These are phyloP conservation scores for Cyrtorhinus lividipennis DNA, from an alignment of 1,140 invertebrate genomes.

Conservation along the genomic window DNA sequence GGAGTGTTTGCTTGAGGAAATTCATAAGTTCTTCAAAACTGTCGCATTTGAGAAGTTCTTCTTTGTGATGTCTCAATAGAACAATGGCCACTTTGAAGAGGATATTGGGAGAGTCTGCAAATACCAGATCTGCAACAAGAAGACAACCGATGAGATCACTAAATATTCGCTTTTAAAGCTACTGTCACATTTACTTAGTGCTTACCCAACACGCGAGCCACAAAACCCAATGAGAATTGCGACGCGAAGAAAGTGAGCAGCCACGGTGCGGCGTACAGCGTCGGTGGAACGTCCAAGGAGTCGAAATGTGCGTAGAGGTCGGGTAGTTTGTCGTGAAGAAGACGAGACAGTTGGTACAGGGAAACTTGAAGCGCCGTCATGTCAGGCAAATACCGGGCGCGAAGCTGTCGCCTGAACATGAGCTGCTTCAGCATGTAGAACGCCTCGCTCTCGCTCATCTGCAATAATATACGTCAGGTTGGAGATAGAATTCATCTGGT, in stretches of 20 bases:
- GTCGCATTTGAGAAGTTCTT: constrained; percentile 64
- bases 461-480: too few species aligned
- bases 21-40: constrained; percentile 89
- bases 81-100: constrained; percentile 79
- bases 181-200: background rate
- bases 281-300: constrained; percentile 75
- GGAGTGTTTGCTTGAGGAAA: constrained; percentile 63
- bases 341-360: constrained; percentile 84
- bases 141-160: constrained; percentile 8
- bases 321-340: constrained; percentile 74
- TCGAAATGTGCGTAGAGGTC: constrained; percentile 81
- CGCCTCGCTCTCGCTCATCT: constrained; percentile 82
- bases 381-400: constrained; percentile 80
- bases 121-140: constrained; percentile 61
- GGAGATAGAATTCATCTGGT: too few species aligned
- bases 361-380: constrained; percentile 85
- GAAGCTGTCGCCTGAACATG: constrained; percentile 74
- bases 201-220: constrained; percentile 76
- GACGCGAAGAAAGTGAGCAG: constrained; percentile 90
- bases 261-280: constrained; percentile 90
- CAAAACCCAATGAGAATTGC: constrained; percentile 90
- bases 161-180: background rate
- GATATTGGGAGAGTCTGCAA: constrained; percentile 72
- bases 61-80: constrained; percentile 67
- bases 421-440: constrained; percentile 76